These are phyloP conservation scores for Python bivittatus DNA, from an alignment of 2,113 vertebrate species.

Conservation along the genomic window DNA sequence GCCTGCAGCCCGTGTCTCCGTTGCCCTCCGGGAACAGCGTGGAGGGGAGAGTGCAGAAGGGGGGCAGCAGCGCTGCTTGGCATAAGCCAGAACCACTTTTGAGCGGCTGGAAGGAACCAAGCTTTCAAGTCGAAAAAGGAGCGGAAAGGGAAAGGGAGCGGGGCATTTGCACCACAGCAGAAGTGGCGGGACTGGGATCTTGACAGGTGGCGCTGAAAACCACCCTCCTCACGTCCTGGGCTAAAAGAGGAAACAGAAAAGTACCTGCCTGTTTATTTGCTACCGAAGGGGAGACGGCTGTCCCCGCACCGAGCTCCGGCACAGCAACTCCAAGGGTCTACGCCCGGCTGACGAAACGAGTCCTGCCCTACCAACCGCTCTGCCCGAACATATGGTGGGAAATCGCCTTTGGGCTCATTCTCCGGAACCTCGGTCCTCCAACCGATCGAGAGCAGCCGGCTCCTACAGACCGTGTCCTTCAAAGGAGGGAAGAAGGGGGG, in stretches of 20 bases:
- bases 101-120: background rate
- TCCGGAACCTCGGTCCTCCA: background rate
- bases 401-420: background rate
- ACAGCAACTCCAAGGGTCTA: background rate
- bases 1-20: background rate
- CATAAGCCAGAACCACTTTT: background rate
- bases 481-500: background rate
- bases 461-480: background rate
- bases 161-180: background rate
- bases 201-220: background rate
- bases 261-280: background rate
- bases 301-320: background rate
- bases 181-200: background rate
- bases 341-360: background rate
- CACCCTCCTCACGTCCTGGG: background rate
- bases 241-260: background rate
- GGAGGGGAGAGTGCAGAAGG: fast-evolving
- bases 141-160: fast-evolving
- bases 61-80: background rate
- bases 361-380: background rate
- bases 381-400: constrained; percentile 6
- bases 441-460: background rate
- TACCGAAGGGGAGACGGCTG: background rate
- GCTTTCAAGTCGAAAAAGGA: background rate
- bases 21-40: background rate